phyloP scores from a whole-genome alignment of 2,113 vertebrate species.

The Epinephelus lanceolatus region DNA sequence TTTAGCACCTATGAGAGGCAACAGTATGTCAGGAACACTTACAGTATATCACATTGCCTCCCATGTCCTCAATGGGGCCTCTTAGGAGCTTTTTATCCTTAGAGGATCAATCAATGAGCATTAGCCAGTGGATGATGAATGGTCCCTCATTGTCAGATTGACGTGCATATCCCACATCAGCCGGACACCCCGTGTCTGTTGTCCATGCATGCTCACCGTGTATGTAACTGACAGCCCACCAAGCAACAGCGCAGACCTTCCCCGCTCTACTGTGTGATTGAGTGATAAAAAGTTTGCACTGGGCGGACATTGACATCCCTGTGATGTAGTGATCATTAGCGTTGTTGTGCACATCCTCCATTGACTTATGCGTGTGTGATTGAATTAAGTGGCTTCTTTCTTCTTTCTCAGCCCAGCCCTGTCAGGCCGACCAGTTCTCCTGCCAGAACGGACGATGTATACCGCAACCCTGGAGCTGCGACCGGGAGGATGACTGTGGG shows the following conservation, averaged over 20 bases:
- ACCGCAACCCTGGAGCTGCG: conserved; percentile 91
- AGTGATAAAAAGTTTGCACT: conserved; percentile 60
- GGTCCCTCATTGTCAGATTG: conserved; percentile 61
- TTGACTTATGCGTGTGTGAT: conserved; percentile 66
- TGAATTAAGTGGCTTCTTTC: conserved; percentile 62
- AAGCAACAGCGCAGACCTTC: conserved; percentile 30
- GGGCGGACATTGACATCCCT: conserved; percentile 49
- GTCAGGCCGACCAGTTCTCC: conserved; percentile 92
- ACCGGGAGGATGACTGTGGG: conserved; percentile 95
- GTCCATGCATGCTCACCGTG: conserved; percentile 8
- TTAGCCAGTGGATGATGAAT: conserved; percentile 77
- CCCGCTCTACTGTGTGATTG: conserved; percentile 30
- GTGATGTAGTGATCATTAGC: conserved; percentile 69
- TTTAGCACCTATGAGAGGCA: conserved; percentile 29
- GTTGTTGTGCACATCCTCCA: conserved; percentile 40
- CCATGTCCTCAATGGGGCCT: conserved; percentile 46
- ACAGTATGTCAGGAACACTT: conserved; percentile 61
- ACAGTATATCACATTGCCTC: conserved; percentile 29
- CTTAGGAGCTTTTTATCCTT: conserved; percentile 64
- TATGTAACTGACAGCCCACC: conserved; percentile 47
- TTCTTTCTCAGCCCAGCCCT: conserved; percentile 88
- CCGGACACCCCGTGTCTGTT: conserved; percentile 35
- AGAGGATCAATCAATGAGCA: conserved; percentile 72
- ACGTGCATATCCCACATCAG: conserved; percentile 61
- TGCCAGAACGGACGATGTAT: conserved; percentile 95